Evolutionary conservation across 1,140 invertebrate genomes (phyloP).

Genomic region (Microplitis demolitor): DNA sequence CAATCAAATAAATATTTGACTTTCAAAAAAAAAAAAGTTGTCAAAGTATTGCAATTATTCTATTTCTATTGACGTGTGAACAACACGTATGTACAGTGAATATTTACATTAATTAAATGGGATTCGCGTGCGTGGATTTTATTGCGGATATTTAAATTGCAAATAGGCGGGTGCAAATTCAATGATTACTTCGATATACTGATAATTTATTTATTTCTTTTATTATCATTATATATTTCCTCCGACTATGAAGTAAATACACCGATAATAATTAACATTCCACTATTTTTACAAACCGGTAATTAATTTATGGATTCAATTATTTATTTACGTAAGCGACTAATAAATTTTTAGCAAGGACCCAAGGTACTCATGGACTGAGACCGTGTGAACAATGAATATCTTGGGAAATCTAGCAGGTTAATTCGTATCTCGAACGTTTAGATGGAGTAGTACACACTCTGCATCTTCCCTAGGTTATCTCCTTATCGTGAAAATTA

Average conservation of each 20-base stretch:
- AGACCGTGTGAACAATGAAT: slow-evolving; percentile 1
- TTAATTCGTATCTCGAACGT: not conserved
- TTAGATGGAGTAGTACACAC: not conserved
- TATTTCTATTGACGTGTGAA: slow-evolving; percentile 12
- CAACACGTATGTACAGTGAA: slow-evolving; percentile 14
- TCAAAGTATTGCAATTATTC: slow-evolving; percentile 1
- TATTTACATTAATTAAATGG: slow-evolving; percentile 30
- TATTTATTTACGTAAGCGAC: too few relatives aligned
- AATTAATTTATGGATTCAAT: too few relatives aligned
- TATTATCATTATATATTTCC: not conserved
- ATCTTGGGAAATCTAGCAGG: slow-evolving; percentile 21
- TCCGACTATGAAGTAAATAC: not conserved
- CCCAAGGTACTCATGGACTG: not conserved
- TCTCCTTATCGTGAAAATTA: slow-evolving; percentile 7
- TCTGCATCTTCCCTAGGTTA: slow-evolving; percentile 6
- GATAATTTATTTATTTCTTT: not conserved
- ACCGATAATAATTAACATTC: too few relatives aligned
- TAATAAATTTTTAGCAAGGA: too few relatives aligned
- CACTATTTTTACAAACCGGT: too few relatives aligned
- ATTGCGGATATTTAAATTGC: not conserved
- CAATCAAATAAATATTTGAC: too few relatives aligned
- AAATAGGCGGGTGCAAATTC: not conserved
- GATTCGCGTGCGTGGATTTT: not conserved
- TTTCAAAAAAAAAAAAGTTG: not conserved
- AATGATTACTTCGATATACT: not conserved